Percentiles rank a stretch among this genome's conserved stretches.
Evolutionary conservation across 2,113 vertebrate species (phyloP).

Genomic region (Albula goreensis): DNA sequence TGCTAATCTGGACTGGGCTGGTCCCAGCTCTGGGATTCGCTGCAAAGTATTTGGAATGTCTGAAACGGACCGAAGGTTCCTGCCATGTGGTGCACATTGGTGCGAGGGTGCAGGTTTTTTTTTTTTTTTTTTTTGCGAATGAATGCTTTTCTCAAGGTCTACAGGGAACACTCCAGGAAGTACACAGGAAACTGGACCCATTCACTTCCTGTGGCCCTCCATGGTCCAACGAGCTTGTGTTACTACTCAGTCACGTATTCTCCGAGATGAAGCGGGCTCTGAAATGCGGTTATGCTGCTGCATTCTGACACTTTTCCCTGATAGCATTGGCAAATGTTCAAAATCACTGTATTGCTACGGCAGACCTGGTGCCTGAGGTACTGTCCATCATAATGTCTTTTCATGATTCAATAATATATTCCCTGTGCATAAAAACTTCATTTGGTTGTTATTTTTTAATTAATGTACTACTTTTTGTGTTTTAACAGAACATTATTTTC

Average conservation of each 20-base stretch:
- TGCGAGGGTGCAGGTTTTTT: constrained; percentile 16
- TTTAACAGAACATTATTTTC: too few relatives aligned
- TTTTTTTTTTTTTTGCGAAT: too few relatives aligned
- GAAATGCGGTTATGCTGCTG: too few relatives aligned
- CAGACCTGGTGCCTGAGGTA: too few relatives aligned
- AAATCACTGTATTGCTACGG: too few relatives aligned
- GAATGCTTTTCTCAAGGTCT: neutral
- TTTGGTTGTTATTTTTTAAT: too few relatives aligned
- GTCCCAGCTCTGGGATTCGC: constrained; percentile 29
- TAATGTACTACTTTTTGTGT: too few relatives aligned
- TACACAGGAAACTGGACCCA: neutral
- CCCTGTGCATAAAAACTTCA: too few relatives aligned
- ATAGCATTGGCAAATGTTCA: too few relatives aligned
- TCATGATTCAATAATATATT: too few relatives aligned
- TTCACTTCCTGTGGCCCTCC: neutral
- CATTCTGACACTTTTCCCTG: too few relatives aligned
- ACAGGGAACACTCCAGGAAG: neutral
- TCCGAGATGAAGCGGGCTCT: neutral
- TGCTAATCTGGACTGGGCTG: neutral
- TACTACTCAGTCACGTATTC: neutral
- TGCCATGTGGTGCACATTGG: constrained; percentile 22
- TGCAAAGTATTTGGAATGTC: constrained; percentile 48
- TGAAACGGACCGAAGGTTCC: constrained; percentile 40
- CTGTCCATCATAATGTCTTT: neutral
- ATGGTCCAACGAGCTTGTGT: neutral